Evolutionary conservation across 2,797 vertebrate genomes (phyloP), one percentile per base, ranked within the genome.

Genomic region (Sebastes iracundus): DNA sequence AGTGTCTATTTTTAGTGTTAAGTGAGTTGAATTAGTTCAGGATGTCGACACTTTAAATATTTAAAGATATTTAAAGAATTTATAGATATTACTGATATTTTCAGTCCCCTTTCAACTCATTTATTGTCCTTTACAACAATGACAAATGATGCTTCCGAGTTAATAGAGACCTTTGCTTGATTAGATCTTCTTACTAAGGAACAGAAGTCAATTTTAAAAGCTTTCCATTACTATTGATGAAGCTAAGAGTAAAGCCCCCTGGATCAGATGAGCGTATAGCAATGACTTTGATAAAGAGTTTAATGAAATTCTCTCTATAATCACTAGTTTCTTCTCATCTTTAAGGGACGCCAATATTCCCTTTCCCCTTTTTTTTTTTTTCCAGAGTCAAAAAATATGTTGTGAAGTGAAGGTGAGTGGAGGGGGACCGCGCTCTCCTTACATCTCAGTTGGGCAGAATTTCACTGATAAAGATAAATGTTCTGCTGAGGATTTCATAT

Each of bases 391-490:
- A 22, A 52, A 32, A 32, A 38, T 2, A 33, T n/a, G 18, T 14
- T 27, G 27, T n/a, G 35, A 38, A 10, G 14, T 32, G 33, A 12
- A 59, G 28, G 28, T 35, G 6, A 23, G 27, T 4, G 66, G 22
- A 23, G 8, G 2, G 11, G 13, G 33, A 52, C 14, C 16, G 1
- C 13, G 11, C 38, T 27, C 52, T 53, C 5, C 59, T 70, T 23
- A 58, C 61, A 66, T 56, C 28, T 32, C 13, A 12, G 42, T 52
- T 58, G 62, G 58, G 33, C 61, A 63, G 62, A 62, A 22, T 49
- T 42, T 87, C 58, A 61, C 80, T 82, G 79, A 83, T 76, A 28
- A 80, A 84, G 82, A 89, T 73, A 84, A 90, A 87, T 87, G 87
- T 82, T 79, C 82, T 79, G 78, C 78, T 25, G 67, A 61, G 76